Conservation (phyloP, 53 echinoderm and acorn worm genomes). For the Holothuria leucospilota region DNA sequence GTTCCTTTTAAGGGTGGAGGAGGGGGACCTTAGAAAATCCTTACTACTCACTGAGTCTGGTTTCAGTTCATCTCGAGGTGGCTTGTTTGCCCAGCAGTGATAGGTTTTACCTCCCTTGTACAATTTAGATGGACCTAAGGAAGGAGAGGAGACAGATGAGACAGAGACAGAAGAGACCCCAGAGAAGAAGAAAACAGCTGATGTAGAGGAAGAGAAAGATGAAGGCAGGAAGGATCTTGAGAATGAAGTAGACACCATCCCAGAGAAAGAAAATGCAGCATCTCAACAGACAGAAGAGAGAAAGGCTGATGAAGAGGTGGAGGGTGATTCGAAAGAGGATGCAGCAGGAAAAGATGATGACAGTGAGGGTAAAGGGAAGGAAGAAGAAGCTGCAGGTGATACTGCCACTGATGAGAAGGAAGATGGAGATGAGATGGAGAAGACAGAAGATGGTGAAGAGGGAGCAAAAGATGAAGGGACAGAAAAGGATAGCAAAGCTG, state of each 20-base stretch:
- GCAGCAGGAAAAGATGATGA: conserved; percentile 41
- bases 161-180: neutral
- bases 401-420: neutral
- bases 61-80: too few species aligned
- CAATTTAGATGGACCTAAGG: neutral
- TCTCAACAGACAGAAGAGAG: neutral
- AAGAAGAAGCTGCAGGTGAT: neutral
- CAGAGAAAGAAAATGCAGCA: conserved; percentile 31
- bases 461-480: conserved; percentile 1
- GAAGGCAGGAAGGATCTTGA: conserved; percentile 36
- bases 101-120: neutral
- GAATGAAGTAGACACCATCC: conserved; percentile 47
- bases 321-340: conserved; percentile 47
- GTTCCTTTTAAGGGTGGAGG: too few species aligned
- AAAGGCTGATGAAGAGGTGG: conserved; percentile 46
- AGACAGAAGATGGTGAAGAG: neutral
- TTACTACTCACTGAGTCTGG: too few species aligned
- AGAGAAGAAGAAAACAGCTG: conserved; percentile 16
- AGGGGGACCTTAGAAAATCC: too few species aligned
- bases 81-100: too few species aligned
- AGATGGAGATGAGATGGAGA: neutral
- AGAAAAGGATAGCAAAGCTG: conserved; percentile 32
- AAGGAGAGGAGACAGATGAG: neutral
- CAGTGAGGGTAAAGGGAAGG: neutral
- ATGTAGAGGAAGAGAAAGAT: conserved; percentile 7